Evolutionary conservation across 1,140 invertebrate genomes (phyloP).

Genomic region (Drosophila kanapiae): DNA sequence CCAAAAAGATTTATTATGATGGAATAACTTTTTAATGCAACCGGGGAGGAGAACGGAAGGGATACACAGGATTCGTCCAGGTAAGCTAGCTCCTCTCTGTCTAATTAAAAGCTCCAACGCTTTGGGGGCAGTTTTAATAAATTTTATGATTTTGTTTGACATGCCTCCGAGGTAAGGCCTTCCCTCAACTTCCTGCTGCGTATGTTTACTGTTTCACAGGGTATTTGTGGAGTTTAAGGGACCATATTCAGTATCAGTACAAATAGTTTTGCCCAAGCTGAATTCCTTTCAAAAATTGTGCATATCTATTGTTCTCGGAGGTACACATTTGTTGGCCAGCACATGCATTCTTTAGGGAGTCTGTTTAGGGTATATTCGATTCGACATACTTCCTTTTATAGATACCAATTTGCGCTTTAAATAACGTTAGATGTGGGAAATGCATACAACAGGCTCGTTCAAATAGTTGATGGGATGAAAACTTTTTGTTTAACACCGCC

Average conservation of each 20-base stretch:
- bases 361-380: not conserved
- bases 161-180: constrained; percentile 34
- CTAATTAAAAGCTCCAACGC: constrained; percentile 76
- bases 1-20: constrained; percentile 80
- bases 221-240: not conserved
- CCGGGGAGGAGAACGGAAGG: not conserved
- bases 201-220: constrained; percentile 10
- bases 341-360: not conserved
- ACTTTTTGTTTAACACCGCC: constrained; percentile 30
- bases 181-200: constrained; percentile 19
- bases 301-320: too few relatives aligned
- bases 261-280: too few relatives aligned
- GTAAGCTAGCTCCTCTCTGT: constrained; percentile 30
- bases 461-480: constrained; percentile 14
- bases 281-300: too few relatives aligned
- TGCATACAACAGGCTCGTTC: not conserved
- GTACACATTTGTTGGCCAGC: not conserved
- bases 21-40: constrained; percentile 70
- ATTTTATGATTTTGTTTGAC: constrained; percentile 76
- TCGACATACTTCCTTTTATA: not conserved
- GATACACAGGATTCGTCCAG: constrained; percentile 13
- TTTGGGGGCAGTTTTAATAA: constrained; percentile 65
- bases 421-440: constrained; percentile 2
- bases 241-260: too few relatives aligned
- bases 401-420: not conserved